Conservation (phyloP, 2,888 invertebrate species). For the Ferdinandea cuprea region DNA sequence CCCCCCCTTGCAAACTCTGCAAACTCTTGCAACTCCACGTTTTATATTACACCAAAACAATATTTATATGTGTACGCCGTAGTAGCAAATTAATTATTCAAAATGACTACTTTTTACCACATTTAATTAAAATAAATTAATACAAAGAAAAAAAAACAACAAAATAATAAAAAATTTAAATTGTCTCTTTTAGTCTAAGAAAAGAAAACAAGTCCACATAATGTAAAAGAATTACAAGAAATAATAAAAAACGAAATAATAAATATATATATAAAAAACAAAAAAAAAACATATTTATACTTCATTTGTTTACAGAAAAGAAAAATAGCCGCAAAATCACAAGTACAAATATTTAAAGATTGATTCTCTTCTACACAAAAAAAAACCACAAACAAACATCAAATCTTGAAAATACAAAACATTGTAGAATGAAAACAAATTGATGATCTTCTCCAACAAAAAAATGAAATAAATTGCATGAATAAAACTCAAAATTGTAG, state of each 20-base stretch:
- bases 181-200: slow-evolving; percentile 50
- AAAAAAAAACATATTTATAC: slow-evolving; percentile 24
- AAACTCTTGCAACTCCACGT: background rate
- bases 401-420: background rate
- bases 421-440: slow-evolving; percentile 5
- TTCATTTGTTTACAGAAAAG: background rate
- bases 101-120: slow-evolving; percentile 49
- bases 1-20: too few species aligned
- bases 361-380: slow-evolving; percentile 11
- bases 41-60: slow-evolving; percentile 19
- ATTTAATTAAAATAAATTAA: slow-evolving; percentile 38
- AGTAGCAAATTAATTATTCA: slow-evolving; percentile 18
- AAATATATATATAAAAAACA: slow-evolving; percentile 11
- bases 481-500: slow-evolving; percentile 16
- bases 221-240: slow-evolving; percentile 65
- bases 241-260: slow-evolving; percentile 15
- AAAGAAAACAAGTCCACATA: slow-evolving; percentile 51
- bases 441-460: slow-evolving; percentile 19
- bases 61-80: slow-evolving; percentile 23
- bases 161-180: too few species aligned
- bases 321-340: slow-evolving; percentile 66
- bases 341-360: slow-evolving; percentile 65
- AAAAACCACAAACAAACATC: slow-evolving; percentile 11
- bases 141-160: too few species aligned
- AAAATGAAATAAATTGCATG: slow-evolving; percentile 16